Conservation (phyloP, 2,113 vertebrate genomes). For the Cyphomyrus plagiostoma region DNA sequence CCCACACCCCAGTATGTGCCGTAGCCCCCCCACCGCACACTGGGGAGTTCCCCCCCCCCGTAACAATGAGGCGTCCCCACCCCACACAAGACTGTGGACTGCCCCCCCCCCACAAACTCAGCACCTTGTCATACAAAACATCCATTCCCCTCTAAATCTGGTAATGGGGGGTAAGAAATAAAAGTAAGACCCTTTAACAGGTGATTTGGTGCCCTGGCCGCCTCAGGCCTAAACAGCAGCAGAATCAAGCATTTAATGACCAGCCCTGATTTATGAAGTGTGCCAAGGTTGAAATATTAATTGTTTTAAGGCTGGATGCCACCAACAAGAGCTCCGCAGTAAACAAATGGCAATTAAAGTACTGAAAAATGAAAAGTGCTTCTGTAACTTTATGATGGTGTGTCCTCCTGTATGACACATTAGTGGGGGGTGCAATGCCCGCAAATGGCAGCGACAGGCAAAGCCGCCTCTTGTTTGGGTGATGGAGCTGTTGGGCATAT, state of each 20-base stretch:
- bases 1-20: too few species aligned
- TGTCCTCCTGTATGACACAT: background rate
- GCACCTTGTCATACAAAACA: background rate
- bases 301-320: conserved; percentile 31
- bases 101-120: background rate
- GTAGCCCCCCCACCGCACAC: too few species aligned
- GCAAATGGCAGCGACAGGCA: background rate
- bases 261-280: conserved; percentile 55
- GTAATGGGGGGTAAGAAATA: background rate
- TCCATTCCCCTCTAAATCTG: conserved; percentile 1
- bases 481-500: background rate
- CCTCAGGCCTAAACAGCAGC: conserved; percentile 47
- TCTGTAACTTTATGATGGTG: background rate
- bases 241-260: conserved; percentile 54
- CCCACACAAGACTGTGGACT: background rate
- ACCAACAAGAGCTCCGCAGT: conserved; percentile 36
- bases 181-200: conserved; percentile 22
- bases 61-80: too few species aligned
- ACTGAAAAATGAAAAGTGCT: background rate
- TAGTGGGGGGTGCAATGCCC: background rate
- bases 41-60: too few species aligned
- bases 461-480: too few species aligned
- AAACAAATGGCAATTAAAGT: background rate
- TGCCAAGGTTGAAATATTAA: conserved; percentile 46
- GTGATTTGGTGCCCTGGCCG: conserved; percentile 31